Evolutionary conservation across 2,888 invertebrate species (phyloP).

Genomic region (Drosophila kambysellisi): DNA sequence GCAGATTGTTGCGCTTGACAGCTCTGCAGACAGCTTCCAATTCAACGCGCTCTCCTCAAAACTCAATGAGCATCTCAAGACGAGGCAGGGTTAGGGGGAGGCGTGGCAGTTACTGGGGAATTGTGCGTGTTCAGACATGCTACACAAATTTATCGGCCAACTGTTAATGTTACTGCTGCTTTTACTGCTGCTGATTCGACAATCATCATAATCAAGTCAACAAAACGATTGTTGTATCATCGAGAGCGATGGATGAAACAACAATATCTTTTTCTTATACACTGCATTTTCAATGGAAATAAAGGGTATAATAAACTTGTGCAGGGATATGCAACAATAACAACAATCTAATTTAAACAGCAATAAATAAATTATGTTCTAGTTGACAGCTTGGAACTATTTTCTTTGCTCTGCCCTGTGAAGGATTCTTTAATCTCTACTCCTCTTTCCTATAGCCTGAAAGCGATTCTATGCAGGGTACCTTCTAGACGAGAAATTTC

Average conservation of each 20-base stretch:
- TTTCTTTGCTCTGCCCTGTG: too few species aligned
- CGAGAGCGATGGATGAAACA: conserved; percentile 7
- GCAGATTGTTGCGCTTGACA: conserved; percentile 55
- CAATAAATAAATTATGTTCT: too few species aligned
- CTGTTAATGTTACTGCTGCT: conserved; percentile 1
- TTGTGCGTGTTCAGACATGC: conserved; percentile 38
- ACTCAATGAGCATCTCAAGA: conserved; percentile 42
- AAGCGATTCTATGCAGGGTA: too few species aligned
- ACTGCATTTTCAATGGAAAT: background rate
- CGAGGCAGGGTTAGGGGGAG: background rate
- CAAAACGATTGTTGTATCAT: conserved; percentile 23
- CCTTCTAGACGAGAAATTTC: background rate
- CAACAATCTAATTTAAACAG: too few species aligned
- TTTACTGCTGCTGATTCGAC: conserved; percentile 16
- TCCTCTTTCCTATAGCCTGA: too few species aligned
- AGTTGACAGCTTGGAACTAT: too few species aligned
- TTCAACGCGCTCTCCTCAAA: conserved; percentile 62
- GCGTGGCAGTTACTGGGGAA: background rate
- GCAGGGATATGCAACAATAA: background rate
- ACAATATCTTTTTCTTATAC: conserved; percentile 6
- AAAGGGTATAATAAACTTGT: background rate
- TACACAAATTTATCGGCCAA: conserved; percentile 30
- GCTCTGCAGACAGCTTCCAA: conserved; percentile 74
- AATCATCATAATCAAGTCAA: conserved; percentile 57
- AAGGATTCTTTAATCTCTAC: too few species aligned